Conservation (phyloP, 1,140 invertebrate genomes). For the Paralvinella palmiformis region DNA sequence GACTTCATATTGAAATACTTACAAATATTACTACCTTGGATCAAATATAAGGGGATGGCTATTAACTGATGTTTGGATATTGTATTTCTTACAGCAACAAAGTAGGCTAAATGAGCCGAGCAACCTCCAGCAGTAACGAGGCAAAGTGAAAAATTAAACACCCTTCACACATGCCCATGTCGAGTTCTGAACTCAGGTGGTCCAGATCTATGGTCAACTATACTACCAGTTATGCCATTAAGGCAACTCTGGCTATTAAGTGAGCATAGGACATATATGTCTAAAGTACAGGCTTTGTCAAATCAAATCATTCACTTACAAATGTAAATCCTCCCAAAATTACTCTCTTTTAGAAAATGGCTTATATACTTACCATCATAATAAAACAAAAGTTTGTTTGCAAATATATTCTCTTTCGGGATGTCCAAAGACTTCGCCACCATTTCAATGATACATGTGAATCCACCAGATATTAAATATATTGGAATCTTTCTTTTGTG, state of each 20-base stretch:
- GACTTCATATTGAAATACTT: no score
- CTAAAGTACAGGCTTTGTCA: not conserved
- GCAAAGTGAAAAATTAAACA: no score
- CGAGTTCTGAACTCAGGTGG: not conserved
- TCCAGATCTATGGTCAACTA: not conserved
- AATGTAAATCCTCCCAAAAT: no score
- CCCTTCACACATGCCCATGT: no score
- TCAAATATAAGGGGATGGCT: no score
- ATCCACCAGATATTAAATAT: constrained; percentile 91
- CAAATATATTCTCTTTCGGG: constrained; percentile 72
- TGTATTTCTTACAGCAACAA: no score
- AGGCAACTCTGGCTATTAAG: not conserved
- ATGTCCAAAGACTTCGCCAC: constrained; percentile 77
- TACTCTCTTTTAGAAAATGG: not conserved
- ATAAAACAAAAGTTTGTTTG: constrained; percentile 86
- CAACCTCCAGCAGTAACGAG: no score
- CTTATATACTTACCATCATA: constrained; percentile 65
- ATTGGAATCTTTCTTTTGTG: constrained; percentile 69
- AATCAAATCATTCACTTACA: not conserved
- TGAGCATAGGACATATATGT: no score
- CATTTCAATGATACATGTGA: constrained; percentile 78
- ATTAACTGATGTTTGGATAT: no score
- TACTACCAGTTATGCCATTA: not conserved
- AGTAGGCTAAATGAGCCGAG: no score
- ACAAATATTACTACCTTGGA: no score